Base-by-base conservation (phyloP, 2,888 invertebrate genomes). In the Automeris io region DNA sequence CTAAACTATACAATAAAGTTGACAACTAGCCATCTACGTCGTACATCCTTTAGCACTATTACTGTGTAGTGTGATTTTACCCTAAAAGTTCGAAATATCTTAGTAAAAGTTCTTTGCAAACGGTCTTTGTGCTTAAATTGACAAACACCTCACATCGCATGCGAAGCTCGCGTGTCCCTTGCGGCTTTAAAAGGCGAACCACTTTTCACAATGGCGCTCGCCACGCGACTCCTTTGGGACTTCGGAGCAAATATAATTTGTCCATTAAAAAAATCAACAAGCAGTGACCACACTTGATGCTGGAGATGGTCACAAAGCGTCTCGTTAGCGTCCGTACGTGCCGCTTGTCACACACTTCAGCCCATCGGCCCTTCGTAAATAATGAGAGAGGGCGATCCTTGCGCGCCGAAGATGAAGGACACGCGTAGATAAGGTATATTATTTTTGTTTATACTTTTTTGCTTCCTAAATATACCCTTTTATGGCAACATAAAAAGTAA, bases 261-360 rank as follows among this genome's bases (percentile, higher is more conserved):
- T 81, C 75, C 82, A 79, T 83, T 86, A 80, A 85, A 85, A 80
- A 80, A 83, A 81, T 79, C 75, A 79, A 77, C 77, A 75, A 75
- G 66, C 68, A 64, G 66, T 81, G 83, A 80, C 82, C 83, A 77
- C 78, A 69, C 74, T 73, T 61, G 71, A 75, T 46, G 48, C 46
- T 61, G 62, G 68, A 72, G 82, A 78, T 77, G 82, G 79, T 80
- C 85, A 86, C 86, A 86, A 86, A 85, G 78, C 81, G 77, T 85
- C 87, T 87, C 87, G 87, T 87, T 87, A 87, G 82, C 70, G 74
- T 46, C 57, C 73, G 80, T 72, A 86, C 86, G 86, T 86, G 86
- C 82, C 82, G 78, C 71, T 64, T 74, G 81, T 82, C 86, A 79
- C 82, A 77, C 81, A 79, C 82, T 80, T 77, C 78, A 81, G 61